These are phyloP conservation scores for Dufourea novaeangliae DNA, from an alignment of 1,140 invertebrate species.

Conservation along the genomic window DNA sequence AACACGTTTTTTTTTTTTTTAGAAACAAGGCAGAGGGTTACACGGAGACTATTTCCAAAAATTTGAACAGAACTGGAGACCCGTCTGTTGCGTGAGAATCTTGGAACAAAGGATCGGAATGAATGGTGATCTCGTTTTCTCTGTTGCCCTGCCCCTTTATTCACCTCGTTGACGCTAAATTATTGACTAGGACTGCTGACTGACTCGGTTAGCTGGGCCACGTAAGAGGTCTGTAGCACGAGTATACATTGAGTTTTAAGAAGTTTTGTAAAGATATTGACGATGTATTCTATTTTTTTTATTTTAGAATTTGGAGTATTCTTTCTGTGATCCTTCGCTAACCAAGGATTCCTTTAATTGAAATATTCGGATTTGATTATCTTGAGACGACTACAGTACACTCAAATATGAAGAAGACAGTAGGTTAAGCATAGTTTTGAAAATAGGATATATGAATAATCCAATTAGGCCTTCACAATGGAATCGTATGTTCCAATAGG, in stretches of 20 bases:
- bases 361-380: no score
- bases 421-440: no score
- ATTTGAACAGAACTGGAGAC: conserved; percentile 29
- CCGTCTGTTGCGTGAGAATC: conserved; percentile 13
- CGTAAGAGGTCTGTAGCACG: not conserved
- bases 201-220: not conserved
- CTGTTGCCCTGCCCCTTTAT: not conserved
- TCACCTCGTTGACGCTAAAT: conserved; percentile 11
- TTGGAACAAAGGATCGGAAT: conserved; percentile 5
- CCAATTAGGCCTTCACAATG: no score
- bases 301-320: no score
- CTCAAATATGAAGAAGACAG: no score
- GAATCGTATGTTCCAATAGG: no score
- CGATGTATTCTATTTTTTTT: conserved; percentile 8
- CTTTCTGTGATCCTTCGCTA: no score
- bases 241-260: not conserved
- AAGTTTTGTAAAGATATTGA: conserved; percentile 7
- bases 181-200: not conserved
- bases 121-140: conserved; percentile 3
- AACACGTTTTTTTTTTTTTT: conserved; percentile 34
- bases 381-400: no score
- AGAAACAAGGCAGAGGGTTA: conserved; percentile 17
- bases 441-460: no score
- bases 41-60: conserved; percentile 34
- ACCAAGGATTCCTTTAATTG: no score